These are phyloP conservation scores for Machimus atricapillus DNA, from an alignment of 2,888 invertebrate species.

Conservation along the genomic window DNA sequence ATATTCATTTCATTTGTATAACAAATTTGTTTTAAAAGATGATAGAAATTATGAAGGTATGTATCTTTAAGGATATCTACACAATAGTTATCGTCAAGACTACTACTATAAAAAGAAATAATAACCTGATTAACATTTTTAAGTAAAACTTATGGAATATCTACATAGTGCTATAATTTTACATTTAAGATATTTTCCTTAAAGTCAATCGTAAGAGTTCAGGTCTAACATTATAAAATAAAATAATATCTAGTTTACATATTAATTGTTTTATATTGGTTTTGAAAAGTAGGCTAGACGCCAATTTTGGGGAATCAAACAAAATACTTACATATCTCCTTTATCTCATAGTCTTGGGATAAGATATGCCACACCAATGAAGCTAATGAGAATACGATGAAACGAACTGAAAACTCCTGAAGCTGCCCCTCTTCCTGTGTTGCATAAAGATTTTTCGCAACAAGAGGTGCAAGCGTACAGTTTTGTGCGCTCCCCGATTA, in stretches of 20 bases:
- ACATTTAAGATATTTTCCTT: too few relatives aligned
- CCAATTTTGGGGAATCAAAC: background rate
- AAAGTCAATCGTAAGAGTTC: too few relatives aligned
- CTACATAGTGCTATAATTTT: too few relatives aligned
- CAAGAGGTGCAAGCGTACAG: conserved; percentile 87
- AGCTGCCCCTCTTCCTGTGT: conserved; percentile 70
- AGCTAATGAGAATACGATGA: background rate
- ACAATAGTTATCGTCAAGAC: background rate
- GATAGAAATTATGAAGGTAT: background rate
- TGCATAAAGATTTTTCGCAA: conserved; percentile 80
- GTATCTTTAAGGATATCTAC: background rate
- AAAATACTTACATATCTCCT: background rate
- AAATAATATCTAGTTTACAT: too few relatives aligned
- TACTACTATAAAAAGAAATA: too few relatives aligned
- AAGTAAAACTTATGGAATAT: background rate
- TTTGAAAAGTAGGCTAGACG: background rate
- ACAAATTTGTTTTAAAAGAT: background rate
- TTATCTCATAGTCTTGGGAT: background rate
- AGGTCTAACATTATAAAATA: too few relatives aligned
- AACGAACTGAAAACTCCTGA: conserved; percentile 53
- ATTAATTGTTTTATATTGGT: too few relatives aligned
- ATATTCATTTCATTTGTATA: background rate
- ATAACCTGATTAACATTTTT: background rate
- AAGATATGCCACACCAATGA: background rate
- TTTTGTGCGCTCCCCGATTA: conserved; percentile 88